Conservation (phyloP, 2,888 invertebrate species). For the Rutpela maculata region DNA sequence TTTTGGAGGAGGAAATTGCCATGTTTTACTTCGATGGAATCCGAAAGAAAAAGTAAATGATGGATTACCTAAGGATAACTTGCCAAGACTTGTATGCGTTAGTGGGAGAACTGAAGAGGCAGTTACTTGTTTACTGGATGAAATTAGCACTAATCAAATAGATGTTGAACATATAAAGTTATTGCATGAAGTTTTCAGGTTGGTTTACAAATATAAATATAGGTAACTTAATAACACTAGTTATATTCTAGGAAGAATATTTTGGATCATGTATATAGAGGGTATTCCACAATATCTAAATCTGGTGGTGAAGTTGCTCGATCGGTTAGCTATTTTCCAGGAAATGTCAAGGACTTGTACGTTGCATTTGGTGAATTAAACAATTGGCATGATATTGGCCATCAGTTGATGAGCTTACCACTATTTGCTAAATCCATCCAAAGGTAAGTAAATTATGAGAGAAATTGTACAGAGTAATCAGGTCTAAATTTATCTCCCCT, state of each 20-base stretch:
- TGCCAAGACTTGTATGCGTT: conserved; percentile 84
- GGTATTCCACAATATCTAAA: conserved; percentile 78
- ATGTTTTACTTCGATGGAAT: conserved; percentile 80
- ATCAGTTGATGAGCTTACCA: conserved; percentile 83
- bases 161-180: conserved; percentile 64
- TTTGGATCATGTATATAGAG: conserved; percentile 84
- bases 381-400: conserved; percentile 91
- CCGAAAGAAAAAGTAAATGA: conserved; percentile 79
- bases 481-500: too few relatives aligned
- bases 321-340: conserved; percentile 29
- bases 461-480: too few relatives aligned
- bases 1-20: conserved; percentile 93
- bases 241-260: conserved; percentile 69
- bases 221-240: too few relatives aligned
- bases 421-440: conserved; percentile 84
- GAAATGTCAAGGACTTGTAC: conserved; percentile 31
- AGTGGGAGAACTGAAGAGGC: conserved; percentile 89
- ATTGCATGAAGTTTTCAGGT: conserved; percentile 65
- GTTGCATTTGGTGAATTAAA: conserved; percentile 86
- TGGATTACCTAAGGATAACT: conserved; percentile 78
- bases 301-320: conserved; percentile 67
- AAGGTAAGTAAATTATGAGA: conserved; percentile 67
- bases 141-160: conserved; percentile 74
- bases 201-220: background rate
- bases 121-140: conserved; percentile 80